Conservation (phyloP, 2,797 vertebrate genomes). For the Propithecus deckenii region DNA sequence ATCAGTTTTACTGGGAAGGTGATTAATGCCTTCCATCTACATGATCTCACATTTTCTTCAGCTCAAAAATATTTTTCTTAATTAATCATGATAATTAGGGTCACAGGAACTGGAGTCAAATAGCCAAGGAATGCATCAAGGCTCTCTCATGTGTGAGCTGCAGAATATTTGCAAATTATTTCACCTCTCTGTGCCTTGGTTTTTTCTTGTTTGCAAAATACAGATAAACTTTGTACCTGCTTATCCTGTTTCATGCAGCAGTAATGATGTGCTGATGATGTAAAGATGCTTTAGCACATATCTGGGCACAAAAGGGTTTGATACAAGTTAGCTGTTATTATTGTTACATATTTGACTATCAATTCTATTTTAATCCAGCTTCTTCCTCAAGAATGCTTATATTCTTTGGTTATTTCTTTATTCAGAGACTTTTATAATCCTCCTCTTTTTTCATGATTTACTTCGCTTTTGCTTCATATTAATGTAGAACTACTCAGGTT, state of each 20-base stretch:
- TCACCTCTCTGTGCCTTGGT: not conserved
- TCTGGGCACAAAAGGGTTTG: not conserved
- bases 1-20: slow-evolving; percentile 33
- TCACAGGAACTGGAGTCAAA: not conserved
- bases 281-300: not conserved
- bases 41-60: slow-evolving; percentile 23
- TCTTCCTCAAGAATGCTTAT: not conserved
- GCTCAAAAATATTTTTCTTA: slow-evolving; percentile 21
- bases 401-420: not conserved
- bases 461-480: slow-evolving; percentile 12
- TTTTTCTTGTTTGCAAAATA: not conserved
- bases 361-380: not conserved
- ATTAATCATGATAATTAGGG: slow-evolving; percentile 38
- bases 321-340: not conserved
- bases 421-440: not conserved
- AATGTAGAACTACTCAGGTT: not conserved
- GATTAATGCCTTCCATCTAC: not conserved
- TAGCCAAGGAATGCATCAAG: not conserved
- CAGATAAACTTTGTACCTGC: not conserved
- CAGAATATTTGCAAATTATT: not conserved
- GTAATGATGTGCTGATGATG: too few species aligned
- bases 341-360: not conserved
- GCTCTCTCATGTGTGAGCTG: not conserved
- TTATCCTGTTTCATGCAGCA: not conserved
- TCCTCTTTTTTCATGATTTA: slow-evolving; percentile 1